Percentiles rank a stretch among this genome's conserved stretches.
These are phyloP conservation scores for Genyomyrus donnyi DNA, from an alignment of 2,113 vertebrate genomes.

Conservation along the genomic window DNA sequence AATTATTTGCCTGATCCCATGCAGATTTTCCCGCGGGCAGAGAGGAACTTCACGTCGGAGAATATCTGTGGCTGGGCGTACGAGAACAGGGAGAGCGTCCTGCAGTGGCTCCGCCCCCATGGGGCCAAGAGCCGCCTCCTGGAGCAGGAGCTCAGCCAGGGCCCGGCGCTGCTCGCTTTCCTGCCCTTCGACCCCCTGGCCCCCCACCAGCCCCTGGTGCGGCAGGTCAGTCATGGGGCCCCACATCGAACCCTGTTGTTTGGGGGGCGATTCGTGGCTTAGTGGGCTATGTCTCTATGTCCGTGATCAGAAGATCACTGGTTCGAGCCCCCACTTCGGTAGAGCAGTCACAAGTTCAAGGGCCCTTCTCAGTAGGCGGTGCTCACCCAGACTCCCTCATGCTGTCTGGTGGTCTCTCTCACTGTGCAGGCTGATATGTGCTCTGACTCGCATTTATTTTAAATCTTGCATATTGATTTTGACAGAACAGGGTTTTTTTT, in stretches of 20 bases:
- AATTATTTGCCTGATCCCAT: slow-evolving; percentile 13
- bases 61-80: slow-evolving; percentile 83
- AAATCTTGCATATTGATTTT: background rate
- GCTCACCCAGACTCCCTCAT: background rate
- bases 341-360: background rate
- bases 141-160: slow-evolving; percentile 82
- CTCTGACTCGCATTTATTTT: background rate
- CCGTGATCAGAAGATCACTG: background rate
- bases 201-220: slow-evolving; percentile 61
- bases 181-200: slow-evolving; percentile 77
- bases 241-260: background rate
- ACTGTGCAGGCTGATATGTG: background rate
- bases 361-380: background rate
- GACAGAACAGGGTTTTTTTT: background rate
- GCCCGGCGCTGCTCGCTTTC: slow-evolving; percentile 86
- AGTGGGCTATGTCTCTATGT: background rate
- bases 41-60: slow-evolving; percentile 78
- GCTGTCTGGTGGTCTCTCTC: background rate
- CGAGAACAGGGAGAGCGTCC: slow-evolving; percentile 70
- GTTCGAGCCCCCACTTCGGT: background rate
- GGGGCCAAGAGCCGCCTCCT: slow-evolving; percentile 85
- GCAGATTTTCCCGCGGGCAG: slow-evolving; percentile 75
- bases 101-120: slow-evolving; percentile 82
- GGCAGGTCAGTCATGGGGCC: slow-evolving; percentile 66
- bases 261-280: background rate